Percentiles rank a stretch among this genome's conserved stretches.
These are phyloP conservation scores for Caretta caretta DNA, from an alignment of 2,113 vertebrate species.

Conservation along the genomic window DNA sequence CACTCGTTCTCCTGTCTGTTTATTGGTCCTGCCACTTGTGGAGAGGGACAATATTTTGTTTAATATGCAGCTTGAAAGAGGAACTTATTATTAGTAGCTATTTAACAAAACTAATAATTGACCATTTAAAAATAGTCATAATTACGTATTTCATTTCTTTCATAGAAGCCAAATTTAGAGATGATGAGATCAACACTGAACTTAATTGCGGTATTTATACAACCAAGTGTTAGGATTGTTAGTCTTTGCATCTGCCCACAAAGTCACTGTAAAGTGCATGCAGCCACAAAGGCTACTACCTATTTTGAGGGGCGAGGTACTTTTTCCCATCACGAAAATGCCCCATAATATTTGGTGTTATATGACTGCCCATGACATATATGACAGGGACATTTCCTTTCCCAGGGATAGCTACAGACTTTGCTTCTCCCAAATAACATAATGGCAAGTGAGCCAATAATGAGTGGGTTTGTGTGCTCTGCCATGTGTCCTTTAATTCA, in stretches of 20 bases:
- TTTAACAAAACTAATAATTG: neutral
- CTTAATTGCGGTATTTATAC: neutral
- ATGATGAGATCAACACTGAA: neutral
- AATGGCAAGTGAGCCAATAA: neutral
- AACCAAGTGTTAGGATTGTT: neutral
- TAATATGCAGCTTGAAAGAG: neutral
- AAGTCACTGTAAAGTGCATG: neutral
- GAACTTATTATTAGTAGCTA: neutral
- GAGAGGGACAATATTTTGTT: neutral
- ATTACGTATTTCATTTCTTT: neutral
- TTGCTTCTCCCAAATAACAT: neutral
- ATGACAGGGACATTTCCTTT: neutral
- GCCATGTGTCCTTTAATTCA: neutral
- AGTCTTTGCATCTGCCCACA: neutral
- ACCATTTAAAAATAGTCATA: neutral
- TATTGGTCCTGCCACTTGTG: neutral
- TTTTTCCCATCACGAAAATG: neutral
- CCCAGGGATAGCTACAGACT: neutral
- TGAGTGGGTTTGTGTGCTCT: fast-evolving
- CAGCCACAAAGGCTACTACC: neutral
- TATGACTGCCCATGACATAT: neutral
- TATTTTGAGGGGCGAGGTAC: neutral
- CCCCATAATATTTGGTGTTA: neutral
- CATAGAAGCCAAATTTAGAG: neutral
- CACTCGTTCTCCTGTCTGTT: neutral